phyloP scores from a whole-genome alignment of 2,113 vertebrate species.

The Pelusios castaneus region DNA sequence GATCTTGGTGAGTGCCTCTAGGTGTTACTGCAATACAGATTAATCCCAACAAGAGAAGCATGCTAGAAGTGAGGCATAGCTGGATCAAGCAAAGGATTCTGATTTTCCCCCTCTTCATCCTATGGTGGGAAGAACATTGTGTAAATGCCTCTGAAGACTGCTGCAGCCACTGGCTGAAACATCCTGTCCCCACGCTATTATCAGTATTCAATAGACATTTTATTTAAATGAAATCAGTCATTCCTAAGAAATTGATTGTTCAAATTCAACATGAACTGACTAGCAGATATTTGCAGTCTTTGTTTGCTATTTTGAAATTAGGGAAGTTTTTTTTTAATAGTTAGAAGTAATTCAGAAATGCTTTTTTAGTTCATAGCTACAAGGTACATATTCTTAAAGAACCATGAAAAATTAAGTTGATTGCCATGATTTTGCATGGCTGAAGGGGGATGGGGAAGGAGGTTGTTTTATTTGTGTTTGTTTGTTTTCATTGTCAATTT shows the following conservation, averaged over 20 bases:
- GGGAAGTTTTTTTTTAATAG: background rate
- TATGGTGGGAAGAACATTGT: background rate
- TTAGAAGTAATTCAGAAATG: background rate
- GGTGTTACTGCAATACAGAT: background rate
- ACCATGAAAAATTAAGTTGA: background rate
- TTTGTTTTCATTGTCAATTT: constrained; percentile 14
- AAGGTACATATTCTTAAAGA: background rate
- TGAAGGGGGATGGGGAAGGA: background rate
- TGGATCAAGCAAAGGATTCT: background rate
- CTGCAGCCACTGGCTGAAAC: background rate
- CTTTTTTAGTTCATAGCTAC: background rate
- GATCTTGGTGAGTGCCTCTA: background rate
- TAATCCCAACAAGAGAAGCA: too few relatives aligned
- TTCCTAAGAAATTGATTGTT: background rate
- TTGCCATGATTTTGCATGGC: background rate
- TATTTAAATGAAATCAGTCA: background rate
- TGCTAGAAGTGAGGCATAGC: background rate
- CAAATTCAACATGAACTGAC: background rate
- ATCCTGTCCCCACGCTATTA: background rate
- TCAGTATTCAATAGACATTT: fast-evolving
- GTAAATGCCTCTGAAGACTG: background rate
- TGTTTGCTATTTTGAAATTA: background rate
- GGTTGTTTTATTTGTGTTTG: background rate
- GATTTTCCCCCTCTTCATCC: background rate
- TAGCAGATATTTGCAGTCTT: background rate